Evolutionary conservation across 2,113 vertebrate genomes (phyloP).

Genomic region (Phaethornis superciliosus): DNA sequence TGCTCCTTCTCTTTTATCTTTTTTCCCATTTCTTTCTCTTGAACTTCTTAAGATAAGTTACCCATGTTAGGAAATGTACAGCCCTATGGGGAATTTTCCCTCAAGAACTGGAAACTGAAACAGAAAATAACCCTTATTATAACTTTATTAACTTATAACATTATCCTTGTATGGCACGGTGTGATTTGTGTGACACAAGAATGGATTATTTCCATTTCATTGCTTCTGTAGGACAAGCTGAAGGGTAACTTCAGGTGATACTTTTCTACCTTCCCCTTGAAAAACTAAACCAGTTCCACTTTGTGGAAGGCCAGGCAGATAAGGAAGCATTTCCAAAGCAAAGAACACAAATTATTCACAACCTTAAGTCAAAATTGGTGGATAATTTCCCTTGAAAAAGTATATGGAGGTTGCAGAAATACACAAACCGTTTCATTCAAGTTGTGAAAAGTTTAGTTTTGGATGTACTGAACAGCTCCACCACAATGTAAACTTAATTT

Average conservation of each 20-base stretch:
- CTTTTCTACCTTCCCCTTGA: not conserved
- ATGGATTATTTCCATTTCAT: not conserved
- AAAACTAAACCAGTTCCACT: not conserved
- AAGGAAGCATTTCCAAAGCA: not conserved
- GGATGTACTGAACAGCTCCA: not conserved
- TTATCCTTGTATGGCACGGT: accelerated
- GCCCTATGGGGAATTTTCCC: not conserved
- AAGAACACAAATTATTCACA: not conserved
- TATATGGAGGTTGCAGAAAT: not conserved
- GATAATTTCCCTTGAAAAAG: not conserved
- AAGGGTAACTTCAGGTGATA: not conserved
- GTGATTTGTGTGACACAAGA: not conserved
- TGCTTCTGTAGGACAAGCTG: not conserved
- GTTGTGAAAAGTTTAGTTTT: not conserved
- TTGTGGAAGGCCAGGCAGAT: not conserved
- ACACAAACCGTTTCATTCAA: not conserved
- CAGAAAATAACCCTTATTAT: not conserved
- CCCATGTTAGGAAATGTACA: not conserved
- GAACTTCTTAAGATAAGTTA: not conserved
- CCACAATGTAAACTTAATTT: not conserved
- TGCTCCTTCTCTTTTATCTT: not conserved
- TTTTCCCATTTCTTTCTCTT: not conserved
- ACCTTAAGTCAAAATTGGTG: not conserved
- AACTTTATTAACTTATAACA: no score
- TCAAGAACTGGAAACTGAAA: not conserved